These are phyloP conservation scores for Cerastis leucographa DNA, from an alignment of 2,888 invertebrate species.

Conservation along the genomic window DNA sequence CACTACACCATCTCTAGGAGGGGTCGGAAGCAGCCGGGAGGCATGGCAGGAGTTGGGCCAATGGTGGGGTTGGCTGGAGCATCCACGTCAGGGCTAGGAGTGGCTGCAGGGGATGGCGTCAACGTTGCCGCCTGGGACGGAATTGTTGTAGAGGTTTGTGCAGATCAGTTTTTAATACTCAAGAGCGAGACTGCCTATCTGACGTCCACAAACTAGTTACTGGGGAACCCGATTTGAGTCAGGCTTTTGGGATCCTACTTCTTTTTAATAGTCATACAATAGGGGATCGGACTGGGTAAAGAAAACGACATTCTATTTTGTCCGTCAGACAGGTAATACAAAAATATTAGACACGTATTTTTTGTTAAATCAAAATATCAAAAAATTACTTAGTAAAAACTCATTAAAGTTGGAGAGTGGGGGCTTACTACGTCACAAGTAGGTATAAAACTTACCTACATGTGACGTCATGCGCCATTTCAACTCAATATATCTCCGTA, in stretches of 20 bases:
- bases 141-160: conserved; percentile 81
- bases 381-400: no score
- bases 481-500: no score
- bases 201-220: neutral
- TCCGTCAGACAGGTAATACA: no score
- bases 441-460: no score
- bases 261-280: neutral
- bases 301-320: no score
- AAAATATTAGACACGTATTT: no score
- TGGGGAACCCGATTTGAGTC: neutral
- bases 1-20: conserved; percentile 97
- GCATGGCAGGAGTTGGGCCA: conserved; percentile 75
- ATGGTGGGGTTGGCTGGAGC: conserved; percentile 74
- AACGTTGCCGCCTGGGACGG: conserved; percentile 84
- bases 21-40: conserved; percentile 93
- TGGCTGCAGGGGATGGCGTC: conserved; percentile 72
- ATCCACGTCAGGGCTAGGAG: conserved; percentile 75
- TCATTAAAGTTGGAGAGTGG: no score
- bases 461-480: no score
- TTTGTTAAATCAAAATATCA: no score
- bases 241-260: neutral
- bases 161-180: neutral
- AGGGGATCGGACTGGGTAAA: no score
- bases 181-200: no score
- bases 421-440: no score